These are phyloP conservation scores for Lepus timidus DNA, from an alignment of 2,113 vertebrate species.

Conservation along the genomic window DNA sequence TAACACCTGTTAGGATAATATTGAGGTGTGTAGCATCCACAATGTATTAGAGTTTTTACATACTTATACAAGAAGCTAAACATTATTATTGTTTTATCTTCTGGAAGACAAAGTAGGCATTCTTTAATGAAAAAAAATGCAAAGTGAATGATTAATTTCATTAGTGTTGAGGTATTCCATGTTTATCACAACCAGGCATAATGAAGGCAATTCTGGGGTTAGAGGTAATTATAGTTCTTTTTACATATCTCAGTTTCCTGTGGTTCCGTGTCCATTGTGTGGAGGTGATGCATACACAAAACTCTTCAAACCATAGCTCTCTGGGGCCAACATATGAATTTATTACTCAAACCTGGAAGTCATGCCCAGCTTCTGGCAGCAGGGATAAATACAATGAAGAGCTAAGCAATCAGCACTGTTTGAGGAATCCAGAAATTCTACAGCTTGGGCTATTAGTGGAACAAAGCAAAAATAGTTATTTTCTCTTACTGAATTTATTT, in stretches of 20 bases:
- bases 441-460: background rate
- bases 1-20: no score
- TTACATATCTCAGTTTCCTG: background rate
- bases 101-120: background rate
- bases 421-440: background rate
- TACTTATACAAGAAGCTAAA: background rate
- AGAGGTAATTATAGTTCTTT: background rate
- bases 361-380: background rate
- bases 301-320: background rate
- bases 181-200: background rate
- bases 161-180: background rate
- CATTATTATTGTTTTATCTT: background rate
- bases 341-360: background rate
- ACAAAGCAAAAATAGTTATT: background rate
- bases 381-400: background rate
- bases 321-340: background rate
- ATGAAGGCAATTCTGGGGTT: background rate
- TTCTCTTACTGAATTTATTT: background rate
- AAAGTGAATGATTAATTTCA: background rate
- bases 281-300: background rate
- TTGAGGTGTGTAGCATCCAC: background rate
- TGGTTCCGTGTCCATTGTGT: background rate
- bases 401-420: background rate
- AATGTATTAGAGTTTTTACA: background rate
- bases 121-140: background rate